Evolutionary conservation across 2,113 vertebrate genomes (phyloP).

Genomic region (Trichomycterus rosablanca): DNA sequence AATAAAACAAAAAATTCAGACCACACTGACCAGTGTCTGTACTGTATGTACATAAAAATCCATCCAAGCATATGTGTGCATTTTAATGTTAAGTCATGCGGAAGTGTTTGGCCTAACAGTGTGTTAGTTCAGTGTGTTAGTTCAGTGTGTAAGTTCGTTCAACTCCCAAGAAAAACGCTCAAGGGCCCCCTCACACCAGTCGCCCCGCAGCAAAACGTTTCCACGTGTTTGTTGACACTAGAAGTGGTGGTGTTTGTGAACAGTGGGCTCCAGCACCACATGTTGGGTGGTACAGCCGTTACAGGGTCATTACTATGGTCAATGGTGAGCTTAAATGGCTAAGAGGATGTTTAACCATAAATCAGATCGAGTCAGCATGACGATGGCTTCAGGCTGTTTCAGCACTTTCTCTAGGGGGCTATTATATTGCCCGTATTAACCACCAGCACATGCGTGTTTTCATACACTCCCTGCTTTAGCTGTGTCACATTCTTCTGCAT

Average conservation of each 20-base stretch:
- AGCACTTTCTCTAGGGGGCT: not conserved
- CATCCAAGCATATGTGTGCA: not conserved
- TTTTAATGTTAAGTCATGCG: conserved; percentile 5
- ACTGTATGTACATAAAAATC: conserved; percentile 5
- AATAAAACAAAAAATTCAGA: conserved; percentile 10
- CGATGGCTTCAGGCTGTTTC: not conserved
- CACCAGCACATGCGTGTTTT: no score
- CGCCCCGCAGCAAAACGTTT: conserved; percentile 42
- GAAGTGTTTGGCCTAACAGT: conserved; percentile 20
- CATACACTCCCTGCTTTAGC: no score
- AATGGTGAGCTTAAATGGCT: not conserved
- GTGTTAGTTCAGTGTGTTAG: conserved; percentile 48
- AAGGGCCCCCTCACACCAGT: not conserved
- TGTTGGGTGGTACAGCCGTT: conserved; percentile 49
- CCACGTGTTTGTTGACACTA: conserved; percentile 54
- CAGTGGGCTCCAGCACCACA: conserved; percentile 22
- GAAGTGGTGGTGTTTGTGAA: conserved; percentile 43
- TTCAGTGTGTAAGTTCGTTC: conserved; percentile 34
- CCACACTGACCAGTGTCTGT: not conserved
- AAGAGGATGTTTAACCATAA: conserved; percentile 26
- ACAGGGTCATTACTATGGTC: conserved; percentile 11
- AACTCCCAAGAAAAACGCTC: conserved; percentile 54
- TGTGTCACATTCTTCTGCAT: no score
- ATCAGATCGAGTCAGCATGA: conserved; percentile 6
- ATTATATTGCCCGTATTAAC: no score